A percentile compares a stretch with the other conserved stretches of the same genome.
phyloP scores from a whole-genome alignment of 2,888 invertebrate species.

The Sinelater perroti region DNA sequence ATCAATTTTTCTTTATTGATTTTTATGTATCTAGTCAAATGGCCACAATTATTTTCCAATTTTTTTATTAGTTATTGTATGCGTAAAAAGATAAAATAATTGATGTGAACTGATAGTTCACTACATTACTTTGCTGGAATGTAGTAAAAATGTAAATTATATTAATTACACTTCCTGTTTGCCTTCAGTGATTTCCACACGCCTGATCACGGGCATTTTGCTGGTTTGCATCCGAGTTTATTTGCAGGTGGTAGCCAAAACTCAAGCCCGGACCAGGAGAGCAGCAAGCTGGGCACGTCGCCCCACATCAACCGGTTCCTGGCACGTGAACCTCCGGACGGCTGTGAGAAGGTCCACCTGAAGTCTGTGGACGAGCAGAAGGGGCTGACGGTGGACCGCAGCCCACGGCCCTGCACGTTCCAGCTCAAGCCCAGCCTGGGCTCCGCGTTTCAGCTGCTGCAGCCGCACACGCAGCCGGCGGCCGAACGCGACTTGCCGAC shows the following conservation, averaged over 20 bases:
- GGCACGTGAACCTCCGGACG: constrained; percentile 88
- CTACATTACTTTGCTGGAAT: too few species aligned
- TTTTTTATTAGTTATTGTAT: too few species aligned
- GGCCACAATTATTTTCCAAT: too few species aligned
- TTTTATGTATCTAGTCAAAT: too few species aligned
- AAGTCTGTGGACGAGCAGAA: constrained; percentile 68
- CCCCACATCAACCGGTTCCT: constrained; percentile 87
- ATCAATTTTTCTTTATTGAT: too few species aligned
- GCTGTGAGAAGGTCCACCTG: constrained; percentile 85
- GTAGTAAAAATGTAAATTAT: too few species aligned
- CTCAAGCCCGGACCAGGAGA: constrained; percentile 79
- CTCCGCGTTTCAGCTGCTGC: constrained; percentile 82
- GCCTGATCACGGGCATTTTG: too few species aligned
- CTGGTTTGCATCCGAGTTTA: too few species aligned
- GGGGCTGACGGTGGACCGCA: constrained; percentile 55
- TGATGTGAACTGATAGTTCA: too few species aligned
- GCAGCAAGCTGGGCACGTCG: constrained; percentile 77
- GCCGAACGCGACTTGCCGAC: constrained; percentile 50
- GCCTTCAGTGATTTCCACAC: too few species aligned
- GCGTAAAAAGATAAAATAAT: too few species aligned
- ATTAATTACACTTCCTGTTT: too few species aligned
- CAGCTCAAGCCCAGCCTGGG: constrained; percentile 81
- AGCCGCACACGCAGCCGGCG: constrained; percentile 53
- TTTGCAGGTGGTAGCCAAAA: constrained; percentile 74
- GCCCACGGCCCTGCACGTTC: constrained; percentile 74